Evolutionary conservation across 2,113 vertebrate species (phyloP), one percentile per base, ranked within the genome.

Genomic region (Rhabdornis inornatus): DNA sequence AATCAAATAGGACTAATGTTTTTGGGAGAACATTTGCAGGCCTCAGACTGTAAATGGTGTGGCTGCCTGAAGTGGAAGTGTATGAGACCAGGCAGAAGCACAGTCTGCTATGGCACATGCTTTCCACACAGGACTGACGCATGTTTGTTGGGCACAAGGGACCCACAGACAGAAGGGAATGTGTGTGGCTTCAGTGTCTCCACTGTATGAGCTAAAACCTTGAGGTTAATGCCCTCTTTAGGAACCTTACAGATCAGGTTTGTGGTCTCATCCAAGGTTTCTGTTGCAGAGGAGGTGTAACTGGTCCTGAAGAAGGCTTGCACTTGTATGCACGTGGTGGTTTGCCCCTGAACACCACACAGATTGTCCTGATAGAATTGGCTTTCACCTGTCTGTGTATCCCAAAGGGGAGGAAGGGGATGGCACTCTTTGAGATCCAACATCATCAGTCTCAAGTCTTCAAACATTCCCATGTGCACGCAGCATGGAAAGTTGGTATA

Each of bases 81-180:
- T 63, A 21, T 49, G 40, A 86, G 57, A 57, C 3, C 13, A 53
- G 19, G 37, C 22, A 74, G 52, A 53, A 11, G 39, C 47, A 55
- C 25, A 42, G 20, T 35, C 44, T 55, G n/a, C 37, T 1, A 0
- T 19, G 25, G 31, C 53, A 79, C 2, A 0, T 25, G 44, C 39
- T 80, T 60, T 45, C 53, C 23, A 10, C 33, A 10, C 4, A 0
- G 31, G 52, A 7, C 6, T 55, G 30, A 22, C 22, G 56, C 28
- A 33, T 66, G 42, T 59, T 50, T 31, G 40, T 30, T 3, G 1
- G 45, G 14, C 42, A 86, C 24, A 69, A 20, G 83, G 35, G 24
- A 45, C 59, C 18, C 40, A 52, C 21, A 68, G 31, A 50, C 15
- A 52, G 52, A 61, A 33, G 57, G 23, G 25, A 65, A 50, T 0